Evolutionary conservation across 2,888 invertebrate species (phyloP).

Genomic region (Strigamia maritima): DNA sequence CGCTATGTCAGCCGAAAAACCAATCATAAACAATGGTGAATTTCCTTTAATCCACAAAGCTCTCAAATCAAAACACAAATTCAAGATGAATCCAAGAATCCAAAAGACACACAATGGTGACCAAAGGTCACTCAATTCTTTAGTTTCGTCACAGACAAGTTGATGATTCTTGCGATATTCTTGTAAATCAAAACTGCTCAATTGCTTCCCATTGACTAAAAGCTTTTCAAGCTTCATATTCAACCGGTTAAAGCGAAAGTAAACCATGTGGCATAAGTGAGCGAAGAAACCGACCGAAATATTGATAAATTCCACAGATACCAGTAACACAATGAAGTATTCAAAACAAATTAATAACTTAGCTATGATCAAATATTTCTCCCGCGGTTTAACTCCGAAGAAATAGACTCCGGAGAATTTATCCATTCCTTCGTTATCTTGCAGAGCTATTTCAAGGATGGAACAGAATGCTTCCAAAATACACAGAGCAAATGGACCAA

Average conservation of each 20-base stretch:
- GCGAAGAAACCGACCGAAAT: neutral
- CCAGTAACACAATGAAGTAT: neutral
- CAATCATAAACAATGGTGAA: neutral
- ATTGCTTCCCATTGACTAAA: neutral
- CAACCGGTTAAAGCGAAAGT: neutral
- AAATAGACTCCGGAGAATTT: neutral
- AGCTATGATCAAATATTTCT: neutral
- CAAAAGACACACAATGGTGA: neutral
- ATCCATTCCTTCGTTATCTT: neutral
- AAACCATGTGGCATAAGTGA: neutral
- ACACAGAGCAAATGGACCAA: neutral
- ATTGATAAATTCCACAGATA: neutral
- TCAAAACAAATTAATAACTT: neutral
- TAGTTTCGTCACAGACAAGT: neutral
- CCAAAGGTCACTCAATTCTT: neutral
- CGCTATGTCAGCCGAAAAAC: neutral
- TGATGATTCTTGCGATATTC: neutral
- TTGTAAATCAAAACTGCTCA: neutral
- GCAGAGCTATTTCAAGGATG: neutral
- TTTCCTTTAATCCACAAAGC: neutral
- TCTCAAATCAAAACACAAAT: neutral
- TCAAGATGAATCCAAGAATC: neutral
- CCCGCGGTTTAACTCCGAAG: neutral
- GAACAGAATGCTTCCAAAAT: neutral
- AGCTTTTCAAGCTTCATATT: neutral